phyloP scores from a whole-genome alignment of 1,140 invertebrate species.

The Eupristina koningsbergeri region DNA sequence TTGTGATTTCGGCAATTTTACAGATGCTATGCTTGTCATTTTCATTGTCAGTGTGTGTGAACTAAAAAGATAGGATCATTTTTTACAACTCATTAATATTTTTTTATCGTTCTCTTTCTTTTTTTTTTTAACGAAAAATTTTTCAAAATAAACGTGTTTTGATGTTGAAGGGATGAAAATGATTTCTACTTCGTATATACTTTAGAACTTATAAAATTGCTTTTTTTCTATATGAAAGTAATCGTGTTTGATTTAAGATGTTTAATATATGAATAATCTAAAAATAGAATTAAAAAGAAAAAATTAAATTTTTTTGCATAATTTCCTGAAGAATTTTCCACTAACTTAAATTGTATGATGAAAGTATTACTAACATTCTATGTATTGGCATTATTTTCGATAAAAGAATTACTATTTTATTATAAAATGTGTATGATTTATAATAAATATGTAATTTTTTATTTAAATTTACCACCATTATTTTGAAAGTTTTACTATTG shows the following conservation, averaged over 20 bases:
- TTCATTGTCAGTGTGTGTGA: background rate
- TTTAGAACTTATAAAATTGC: background rate
- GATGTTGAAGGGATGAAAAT: background rate
- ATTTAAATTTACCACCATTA: background rate
- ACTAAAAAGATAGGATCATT: conserved; percentile 6
- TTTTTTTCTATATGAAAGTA: background rate
- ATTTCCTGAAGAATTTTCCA: background rate
- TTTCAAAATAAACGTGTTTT: background rate
- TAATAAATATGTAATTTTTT: background rate
- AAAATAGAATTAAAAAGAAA: background rate
- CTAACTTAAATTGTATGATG: background rate
- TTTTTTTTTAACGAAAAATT: background rate
- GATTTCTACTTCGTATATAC: background rate
- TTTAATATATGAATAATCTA: background rate
- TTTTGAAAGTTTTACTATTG: background rate
- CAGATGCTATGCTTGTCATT: conserved; percentile 9
- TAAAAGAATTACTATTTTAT: background rate
- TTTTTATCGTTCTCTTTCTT: background rate
- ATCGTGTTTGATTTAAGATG: background rate
- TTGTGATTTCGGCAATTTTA: background rate
- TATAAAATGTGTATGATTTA: background rate
- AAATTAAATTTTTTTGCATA: background rate
- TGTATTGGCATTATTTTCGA: background rate
- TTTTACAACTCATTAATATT: background rate
- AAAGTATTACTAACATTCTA: background rate